Evolutionary conservation across 2,888 invertebrate genomes (phyloP).

Genomic region (Sarcophaga caerulescens): DNA sequence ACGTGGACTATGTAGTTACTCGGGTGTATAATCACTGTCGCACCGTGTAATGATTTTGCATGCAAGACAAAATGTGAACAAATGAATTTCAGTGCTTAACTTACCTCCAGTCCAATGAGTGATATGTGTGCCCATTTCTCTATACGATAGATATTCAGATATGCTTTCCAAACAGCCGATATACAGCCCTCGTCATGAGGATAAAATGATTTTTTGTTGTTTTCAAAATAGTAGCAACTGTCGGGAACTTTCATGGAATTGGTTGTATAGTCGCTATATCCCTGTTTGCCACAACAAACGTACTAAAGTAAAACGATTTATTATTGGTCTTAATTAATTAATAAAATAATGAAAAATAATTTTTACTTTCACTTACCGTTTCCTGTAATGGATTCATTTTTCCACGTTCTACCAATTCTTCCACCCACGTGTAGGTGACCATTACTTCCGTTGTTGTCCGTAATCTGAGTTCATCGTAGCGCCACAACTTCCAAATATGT

Average conservation of each 20-base stretch:
- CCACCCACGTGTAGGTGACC: constrained; percentile 74
- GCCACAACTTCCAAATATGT: constrained; percentile 74
- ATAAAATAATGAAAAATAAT: not conserved
- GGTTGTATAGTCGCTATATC: constrained; percentile 72
- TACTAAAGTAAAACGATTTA: constrained; percentile 70
- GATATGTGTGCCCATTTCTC: constrained; percentile 74
- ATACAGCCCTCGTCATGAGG: constrained; percentile 73
- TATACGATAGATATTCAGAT: constrained; percentile 71
- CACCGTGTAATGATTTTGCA: too few relatives aligned
- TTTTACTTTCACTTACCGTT: constrained; percentile 66
- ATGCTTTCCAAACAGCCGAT: constrained; percentile 71
- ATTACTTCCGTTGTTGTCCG: constrained; percentile 70
- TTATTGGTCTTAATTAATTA: not conserved
- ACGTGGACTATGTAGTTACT: too few relatives aligned
- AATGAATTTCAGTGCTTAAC: not conserved
- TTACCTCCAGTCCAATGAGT: constrained; percentile 75
- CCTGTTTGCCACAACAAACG: constrained; percentile 75
- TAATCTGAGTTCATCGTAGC: constrained; percentile 73
- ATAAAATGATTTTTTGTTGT: constrained; percentile 65
- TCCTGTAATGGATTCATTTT: constrained; percentile 74
- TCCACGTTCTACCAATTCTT: constrained; percentile 72
- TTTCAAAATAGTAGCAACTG: constrained; percentile 73
- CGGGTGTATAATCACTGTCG: too few relatives aligned
- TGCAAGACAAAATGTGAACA: not conserved
- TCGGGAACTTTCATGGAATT: constrained; percentile 69